phyloP scores from a whole-genome alignment of 2,888 invertebrate genomes.

The Prosapia bicincta region DNA sequence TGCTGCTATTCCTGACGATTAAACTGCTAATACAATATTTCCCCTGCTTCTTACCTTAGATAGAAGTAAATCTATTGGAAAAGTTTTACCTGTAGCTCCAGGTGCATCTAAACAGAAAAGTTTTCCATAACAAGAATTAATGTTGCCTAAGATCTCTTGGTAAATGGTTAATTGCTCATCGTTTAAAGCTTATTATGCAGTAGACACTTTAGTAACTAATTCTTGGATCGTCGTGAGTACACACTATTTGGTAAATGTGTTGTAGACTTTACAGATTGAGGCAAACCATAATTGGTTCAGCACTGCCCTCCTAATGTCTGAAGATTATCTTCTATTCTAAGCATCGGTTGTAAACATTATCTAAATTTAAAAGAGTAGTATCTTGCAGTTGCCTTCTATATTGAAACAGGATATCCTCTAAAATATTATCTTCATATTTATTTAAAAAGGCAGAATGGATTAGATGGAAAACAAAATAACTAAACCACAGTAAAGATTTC shows the following conservation, averaged over 20 bases:
- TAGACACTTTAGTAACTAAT: background rate
- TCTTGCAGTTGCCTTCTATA: background rate
- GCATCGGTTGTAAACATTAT: too few species aligned
- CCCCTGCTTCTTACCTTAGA: background rate
- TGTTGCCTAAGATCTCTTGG: background rate
- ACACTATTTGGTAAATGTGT: background rate
- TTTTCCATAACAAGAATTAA: background rate
- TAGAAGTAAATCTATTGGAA: background rate
- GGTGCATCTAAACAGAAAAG: background rate
- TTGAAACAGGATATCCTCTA: background rate
- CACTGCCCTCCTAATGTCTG: background rate
- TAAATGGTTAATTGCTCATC: background rate
- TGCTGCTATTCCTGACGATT: constrained; percentile 45
- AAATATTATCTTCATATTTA: background rate
- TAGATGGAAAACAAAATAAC: too few species aligned
- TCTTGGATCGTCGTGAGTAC: background rate
- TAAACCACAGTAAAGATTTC: background rate
- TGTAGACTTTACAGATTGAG: background rate
- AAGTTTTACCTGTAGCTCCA: background rate
- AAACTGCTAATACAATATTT: constrained; percentile 34
- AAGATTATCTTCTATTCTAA: background rate
- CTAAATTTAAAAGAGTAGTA: background rate
- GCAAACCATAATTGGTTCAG: background rate
- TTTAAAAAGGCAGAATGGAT: background rate
- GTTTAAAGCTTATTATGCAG: background rate